Conservation (phyloP, 2,888 invertebrate genomes). For the Monoplex corrugatus region DNA sequence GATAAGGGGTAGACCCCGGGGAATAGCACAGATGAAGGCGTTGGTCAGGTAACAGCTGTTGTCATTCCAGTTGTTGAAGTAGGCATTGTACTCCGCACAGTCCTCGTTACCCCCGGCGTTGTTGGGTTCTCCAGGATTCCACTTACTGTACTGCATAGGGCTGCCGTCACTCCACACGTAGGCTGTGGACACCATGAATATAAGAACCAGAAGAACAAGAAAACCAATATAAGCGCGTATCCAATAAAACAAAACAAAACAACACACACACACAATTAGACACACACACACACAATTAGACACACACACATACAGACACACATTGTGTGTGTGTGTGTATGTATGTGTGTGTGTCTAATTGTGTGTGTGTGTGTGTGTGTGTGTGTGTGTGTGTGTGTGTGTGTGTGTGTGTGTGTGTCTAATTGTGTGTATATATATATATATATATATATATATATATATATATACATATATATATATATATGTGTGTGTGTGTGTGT, state of each 20-base stretch:
- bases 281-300: constrained; percentile 10
- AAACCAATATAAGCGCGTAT: not conserved
- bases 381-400: constrained; percentile 13
- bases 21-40: constrained; percentile 68
- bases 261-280: constrained; percentile 43
- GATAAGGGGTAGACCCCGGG: constrained; percentile 59
- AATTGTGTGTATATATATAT: no score
- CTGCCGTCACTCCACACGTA: constrained; percentile 74
- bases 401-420: not conserved
- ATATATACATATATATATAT: no score
- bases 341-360: not conserved
- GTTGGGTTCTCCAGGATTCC: constrained; percentile 69
- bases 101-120: constrained; percentile 66
- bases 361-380: not conserved
- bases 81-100: constrained; percentile 65
- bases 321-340: not conserved
- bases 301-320: not conserved
- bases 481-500: constrained; percentile 13
- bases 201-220: not conserved
- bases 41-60: constrained; percentile 66
- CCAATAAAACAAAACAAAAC: not conserved
- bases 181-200: constrained; percentile 58
- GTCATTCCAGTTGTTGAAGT: constrained; percentile 67
- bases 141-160: constrained; percentile 66
- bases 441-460: no score